Percentiles rank a stretch among this genome's conserved stretches.
phyloP scores from a whole-genome alignment of 2,888 invertebrate species.

The Drosophila testacea region DNA sequence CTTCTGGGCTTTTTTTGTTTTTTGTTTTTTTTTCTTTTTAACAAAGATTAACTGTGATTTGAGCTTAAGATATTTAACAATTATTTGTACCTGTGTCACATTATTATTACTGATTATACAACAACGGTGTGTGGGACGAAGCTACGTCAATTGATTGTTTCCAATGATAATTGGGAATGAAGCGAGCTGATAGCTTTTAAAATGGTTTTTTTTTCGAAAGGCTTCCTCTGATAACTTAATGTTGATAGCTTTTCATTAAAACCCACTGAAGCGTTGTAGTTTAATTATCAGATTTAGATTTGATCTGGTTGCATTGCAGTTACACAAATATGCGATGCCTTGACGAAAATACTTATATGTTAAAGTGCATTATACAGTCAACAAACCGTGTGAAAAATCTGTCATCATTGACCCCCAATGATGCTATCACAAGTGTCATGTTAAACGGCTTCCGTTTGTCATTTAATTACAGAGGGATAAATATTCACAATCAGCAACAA shows the following conservation, averaged over 20 bases:
- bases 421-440: slow-evolving; percentile 13
- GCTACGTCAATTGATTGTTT: slow-evolving; percentile 51
- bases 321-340: background rate
- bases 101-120: slow-evolving; percentile 36
- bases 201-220: slow-evolving; percentile 17
- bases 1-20: slow-evolving; percentile 19
- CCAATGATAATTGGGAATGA: slow-evolving; percentile 31
- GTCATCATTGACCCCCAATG: background rate
- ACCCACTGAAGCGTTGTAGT: slow-evolving; percentile 19
- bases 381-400: slow-evolving; percentile 42
- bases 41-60: slow-evolving; percentile 56
- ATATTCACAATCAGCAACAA: slow-evolving; percentile 40
- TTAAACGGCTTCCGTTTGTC: slow-evolving; percentile 38
- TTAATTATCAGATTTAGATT: slow-evolving; percentile 24
- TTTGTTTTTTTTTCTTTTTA: slow-evolving; percentile 8
- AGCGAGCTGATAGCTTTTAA: slow-evolving; percentile 9
- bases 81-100: slow-evolving; percentile 30
- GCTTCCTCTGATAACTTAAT: slow-evolving; percentile 28
- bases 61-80: slow-evolving; percentile 37
- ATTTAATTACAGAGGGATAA: slow-evolving; percentile 21
- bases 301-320: background rate
- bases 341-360: background rate
- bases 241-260: slow-evolving; percentile 35
- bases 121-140: background rate
- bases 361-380: slow-evolving; percentile 8